Evolutionary conservation across 1,140 invertebrate species (phyloP).

Genomic region (Centruroides sculpturatus): DNA sequence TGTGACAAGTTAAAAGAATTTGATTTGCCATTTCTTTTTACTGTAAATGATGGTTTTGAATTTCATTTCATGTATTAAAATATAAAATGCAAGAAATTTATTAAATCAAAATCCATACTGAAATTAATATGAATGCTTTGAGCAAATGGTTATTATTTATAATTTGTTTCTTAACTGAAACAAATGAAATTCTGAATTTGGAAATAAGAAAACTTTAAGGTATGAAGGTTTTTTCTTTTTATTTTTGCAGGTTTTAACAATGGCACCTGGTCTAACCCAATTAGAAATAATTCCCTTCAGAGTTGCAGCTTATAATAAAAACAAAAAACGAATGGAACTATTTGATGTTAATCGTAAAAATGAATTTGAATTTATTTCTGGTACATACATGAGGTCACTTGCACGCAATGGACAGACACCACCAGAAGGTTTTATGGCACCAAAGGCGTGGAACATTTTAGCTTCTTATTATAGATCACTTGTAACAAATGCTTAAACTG

Average conservation of each 20-base stretch:
- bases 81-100: too few relatives aligned
- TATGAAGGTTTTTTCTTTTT: neutral
- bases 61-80: too few relatives aligned
- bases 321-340: constrained; percentile 73
- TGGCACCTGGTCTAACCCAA: constrained; percentile 76
- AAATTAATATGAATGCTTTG: too few relatives aligned
- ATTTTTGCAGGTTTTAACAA: constrained; percentile 47
- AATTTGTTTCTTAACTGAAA: too few relatives aligned
- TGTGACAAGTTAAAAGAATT: too few relatives aligned
- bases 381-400: constrained; percentile 78
- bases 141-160: too few relatives aligned
- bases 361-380: constrained; percentile 96
- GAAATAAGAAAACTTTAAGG: too few relatives aligned
- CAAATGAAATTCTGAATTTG: too few relatives aligned
- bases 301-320: constrained; percentile 91
- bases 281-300: constrained; percentile 96
- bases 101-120: too few relatives aligned
- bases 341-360: constrained; percentile 74
- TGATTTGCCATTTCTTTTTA: too few relatives aligned
- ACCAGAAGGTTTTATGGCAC: constrained; percentile 84
- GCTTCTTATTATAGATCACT: constrained; percentile 54
- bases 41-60: too few relatives aligned
- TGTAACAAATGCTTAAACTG: constrained; percentile 5
- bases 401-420: constrained; percentile 17
- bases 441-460: constrained; percentile 82